Evolutionary conservation across 2,797 vertebrate species (phyloP).

Genomic region (Pangasius krempfi): DNA sequence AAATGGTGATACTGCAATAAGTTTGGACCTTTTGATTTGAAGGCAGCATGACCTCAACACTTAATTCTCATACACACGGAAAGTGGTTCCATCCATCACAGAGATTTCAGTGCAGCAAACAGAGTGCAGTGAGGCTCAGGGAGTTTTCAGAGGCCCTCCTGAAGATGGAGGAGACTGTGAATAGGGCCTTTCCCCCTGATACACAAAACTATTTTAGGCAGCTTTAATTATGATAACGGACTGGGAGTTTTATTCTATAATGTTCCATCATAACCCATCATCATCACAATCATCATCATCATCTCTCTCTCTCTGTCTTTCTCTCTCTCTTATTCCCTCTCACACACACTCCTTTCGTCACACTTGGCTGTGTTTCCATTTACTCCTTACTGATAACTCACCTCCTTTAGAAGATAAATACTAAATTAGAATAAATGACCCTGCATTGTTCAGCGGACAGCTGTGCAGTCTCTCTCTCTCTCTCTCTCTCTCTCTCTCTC

Average conservation of each 20-base stretch:
- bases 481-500: conserved; percentile 19
- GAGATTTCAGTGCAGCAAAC: conserved; percentile 23
- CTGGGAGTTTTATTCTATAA: conserved; percentile 21
- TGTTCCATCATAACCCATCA: conserved; percentile 34
- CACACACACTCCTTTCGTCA: conserved; percentile 35
- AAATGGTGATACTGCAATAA: neutral
- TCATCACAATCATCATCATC: conserved; percentile 25
- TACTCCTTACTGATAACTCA: conserved; percentile 46
- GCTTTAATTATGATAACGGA: conserved; percentile 43
- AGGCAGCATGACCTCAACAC: conserved; percentile 3
- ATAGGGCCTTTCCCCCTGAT: conserved; percentile 1
- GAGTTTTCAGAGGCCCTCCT: conserved; percentile 16
- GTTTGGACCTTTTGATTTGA: conserved; percentile 13
- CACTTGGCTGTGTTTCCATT: conserved; percentile 52
- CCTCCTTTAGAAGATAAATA: conserved; percentile 45
- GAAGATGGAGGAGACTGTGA: conserved; percentile 23
- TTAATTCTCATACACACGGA: conserved; percentile 5
- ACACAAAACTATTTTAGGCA: conserved; percentile 35
- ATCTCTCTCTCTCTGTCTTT: conserved; percentile 24
- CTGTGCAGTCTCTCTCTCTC: conserved; percentile 4
- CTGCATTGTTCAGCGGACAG: conserved; percentile 51
- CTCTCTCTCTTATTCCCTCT: neutral
- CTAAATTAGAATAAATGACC: conserved; percentile 51
- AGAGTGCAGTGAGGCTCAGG: conserved; percentile 15
- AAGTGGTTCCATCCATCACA: conserved; percentile 6